phyloP scores from a whole-genome alignment of 2,113 vertebrate genomes.

The Urocynchramus pylzowi region DNA sequence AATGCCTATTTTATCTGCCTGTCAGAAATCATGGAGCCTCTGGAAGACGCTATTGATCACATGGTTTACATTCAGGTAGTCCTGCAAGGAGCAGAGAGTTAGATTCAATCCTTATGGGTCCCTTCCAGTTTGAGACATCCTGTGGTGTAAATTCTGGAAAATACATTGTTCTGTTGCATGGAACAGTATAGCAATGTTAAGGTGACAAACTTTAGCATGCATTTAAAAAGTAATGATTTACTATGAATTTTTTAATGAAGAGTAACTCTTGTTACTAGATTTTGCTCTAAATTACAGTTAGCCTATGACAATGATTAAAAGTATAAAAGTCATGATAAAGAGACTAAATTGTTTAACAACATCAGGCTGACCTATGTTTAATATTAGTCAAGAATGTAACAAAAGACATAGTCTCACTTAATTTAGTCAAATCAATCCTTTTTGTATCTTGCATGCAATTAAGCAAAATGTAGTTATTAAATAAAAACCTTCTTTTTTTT shows the following conservation, averaged over 20 bases:
- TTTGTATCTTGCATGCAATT: background rate
- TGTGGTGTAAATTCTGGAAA: background rate
- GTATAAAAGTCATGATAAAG: background rate
- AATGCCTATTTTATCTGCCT: background rate
- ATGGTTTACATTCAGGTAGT: background rate
- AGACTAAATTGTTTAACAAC: slow-evolving; percentile 2
- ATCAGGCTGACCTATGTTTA: background rate
- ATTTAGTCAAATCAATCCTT: background rate
- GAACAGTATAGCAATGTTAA: background rate
- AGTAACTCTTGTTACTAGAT: background rate
- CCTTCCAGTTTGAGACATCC: background rate
- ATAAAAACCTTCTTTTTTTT: background rate
- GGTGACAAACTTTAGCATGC: background rate
- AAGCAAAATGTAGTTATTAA: background rate
- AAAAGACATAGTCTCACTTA: background rate
- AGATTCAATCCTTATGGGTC: background rate
- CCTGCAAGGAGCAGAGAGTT: background rate
- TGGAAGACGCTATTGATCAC: background rate
- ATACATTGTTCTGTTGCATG: background rate
- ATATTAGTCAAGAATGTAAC: background rate
- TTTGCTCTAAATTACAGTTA: slow-evolving; percentile 9
- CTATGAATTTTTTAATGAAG: background rate
- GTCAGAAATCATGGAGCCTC: background rate
- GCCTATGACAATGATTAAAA: background rate
- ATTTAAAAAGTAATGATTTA: background rate